A percentile compares a stretch with the other conserved stretches of the same genome.
phyloP scores from a whole-genome alignment of 2,888 invertebrate genomes.

The Cecidostiba fungosa region DNA sequence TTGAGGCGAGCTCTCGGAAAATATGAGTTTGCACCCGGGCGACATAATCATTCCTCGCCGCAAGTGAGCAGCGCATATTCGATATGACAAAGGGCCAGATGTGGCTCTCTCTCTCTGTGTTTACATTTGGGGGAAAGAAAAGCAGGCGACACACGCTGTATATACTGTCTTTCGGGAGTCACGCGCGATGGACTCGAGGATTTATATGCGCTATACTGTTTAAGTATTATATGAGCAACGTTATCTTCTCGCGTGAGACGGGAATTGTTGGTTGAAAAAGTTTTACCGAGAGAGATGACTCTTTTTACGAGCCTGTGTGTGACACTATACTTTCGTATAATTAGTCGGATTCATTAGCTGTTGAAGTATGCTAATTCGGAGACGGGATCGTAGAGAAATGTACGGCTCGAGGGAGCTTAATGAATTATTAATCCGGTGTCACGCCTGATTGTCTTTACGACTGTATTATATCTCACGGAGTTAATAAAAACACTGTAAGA shows the following conservation, averaged over 20 bases:
- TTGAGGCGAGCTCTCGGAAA: slow-evolving; percentile 68
- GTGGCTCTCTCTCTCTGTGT: slow-evolving; percentile 8
- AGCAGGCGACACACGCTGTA: too few relatives aligned
- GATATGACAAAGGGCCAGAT: slow-evolving; percentile 28
- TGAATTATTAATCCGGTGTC: slow-evolving; percentile 7
- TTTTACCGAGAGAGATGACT: background rate
- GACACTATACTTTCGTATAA: background rate
- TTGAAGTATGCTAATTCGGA: background rate
- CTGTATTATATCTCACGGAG: background rate
- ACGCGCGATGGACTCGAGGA: background rate
- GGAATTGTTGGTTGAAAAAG: background rate
- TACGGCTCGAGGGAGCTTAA: background rate
- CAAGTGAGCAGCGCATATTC: slow-evolving; percentile 53
- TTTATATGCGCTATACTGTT: background rate
- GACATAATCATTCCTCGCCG: slow-evolving; percentile 46
- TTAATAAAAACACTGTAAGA: too few relatives aligned
- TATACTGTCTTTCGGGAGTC: slow-evolving; percentile 7
- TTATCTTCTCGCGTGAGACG: background rate
- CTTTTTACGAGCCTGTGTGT: background rate
- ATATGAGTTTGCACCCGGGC: slow-evolving; percentile 41
- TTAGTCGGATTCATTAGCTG: slow-evolving; percentile 8
- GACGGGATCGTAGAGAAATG: too few relatives aligned
- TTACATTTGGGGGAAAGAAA: slow-evolving; percentile 44
- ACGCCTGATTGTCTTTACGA: background rate
- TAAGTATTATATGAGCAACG: background rate